These are phyloP conservation scores for Drosophila peninsularis DNA, from an alignment of 2,888 invertebrate genomes.

Conservation along the genomic window DNA sequence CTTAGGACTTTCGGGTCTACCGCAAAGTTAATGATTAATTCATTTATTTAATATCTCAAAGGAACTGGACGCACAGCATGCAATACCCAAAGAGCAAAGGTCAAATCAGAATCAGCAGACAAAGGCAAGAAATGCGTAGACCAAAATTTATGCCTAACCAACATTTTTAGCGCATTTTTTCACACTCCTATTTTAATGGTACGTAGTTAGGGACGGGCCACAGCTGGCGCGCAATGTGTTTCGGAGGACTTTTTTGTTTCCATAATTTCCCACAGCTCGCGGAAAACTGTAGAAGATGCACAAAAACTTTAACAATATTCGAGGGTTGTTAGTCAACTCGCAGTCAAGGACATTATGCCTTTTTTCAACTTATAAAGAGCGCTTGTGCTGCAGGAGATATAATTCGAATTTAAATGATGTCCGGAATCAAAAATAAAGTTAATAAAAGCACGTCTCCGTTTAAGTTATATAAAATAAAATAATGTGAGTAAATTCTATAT, in stretches of 20 bases:
- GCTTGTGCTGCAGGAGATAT: background rate
- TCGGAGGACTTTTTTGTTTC: constrained; percentile 4
- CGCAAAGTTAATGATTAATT: constrained; percentile 52
- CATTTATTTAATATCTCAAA: constrained; percentile 30
- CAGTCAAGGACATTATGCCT: constrained; percentile 8
- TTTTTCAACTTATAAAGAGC: constrained; percentile 1
- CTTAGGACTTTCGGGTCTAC: background rate
- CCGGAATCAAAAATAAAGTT: background rate
- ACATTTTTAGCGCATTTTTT: constrained; percentile 50
- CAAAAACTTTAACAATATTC: constrained; percentile 25
- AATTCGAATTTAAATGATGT: background rate
- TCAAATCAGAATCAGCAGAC: constrained; percentile 25
- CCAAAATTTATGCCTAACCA: constrained; percentile 62
- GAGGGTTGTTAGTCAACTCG: constrained; percentile 2
- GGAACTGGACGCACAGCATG: constrained; percentile 12
- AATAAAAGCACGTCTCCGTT: background rate
- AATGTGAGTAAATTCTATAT: no score
- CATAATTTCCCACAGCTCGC: constrained; percentile 4
- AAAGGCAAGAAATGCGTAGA: constrained; percentile 32
- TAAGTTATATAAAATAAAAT: no score
- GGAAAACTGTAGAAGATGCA: background rate
- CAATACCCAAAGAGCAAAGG: background rate
- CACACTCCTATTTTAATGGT: constrained; percentile 30
- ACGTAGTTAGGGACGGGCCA: constrained; percentile 6
- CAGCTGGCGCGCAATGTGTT: constrained; percentile 36